Evolutionary conservation across 92 coral and sea anemone genomes (phyloP), one percentile per base, ranked within the genome.

Genomic region (Zoanthus gigantus): DNA sequence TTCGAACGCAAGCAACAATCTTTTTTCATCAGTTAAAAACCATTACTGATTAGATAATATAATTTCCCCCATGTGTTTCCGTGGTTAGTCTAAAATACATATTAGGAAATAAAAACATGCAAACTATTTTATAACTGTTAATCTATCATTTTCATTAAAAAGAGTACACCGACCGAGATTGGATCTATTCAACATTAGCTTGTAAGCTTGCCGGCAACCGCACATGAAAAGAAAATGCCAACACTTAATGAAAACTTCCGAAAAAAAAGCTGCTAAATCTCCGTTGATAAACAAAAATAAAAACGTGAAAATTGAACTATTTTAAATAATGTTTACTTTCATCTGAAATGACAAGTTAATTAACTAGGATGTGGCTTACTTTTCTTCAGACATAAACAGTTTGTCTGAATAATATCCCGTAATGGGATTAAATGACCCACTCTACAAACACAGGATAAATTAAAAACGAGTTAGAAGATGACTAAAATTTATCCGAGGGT

Each of bases 381-480:
- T 15, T 44, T 73, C 44, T 37, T 2, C 9, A 50, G 37, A 52
- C 65, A 77, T 54, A 18, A 54, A 53, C 66, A 47, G 47, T 15
- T 1, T 17, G 46, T 52, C 47, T 1, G 45, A 77, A 10, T 31
- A 2, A 57, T 63, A 80, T 60, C 85, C 53, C 58, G 58, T 44
- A 81, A 81, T 50, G 85, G 60, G 85, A 65, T 81, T 47, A 81
- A 46, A 66, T 23, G n/a, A 71, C n/a, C 61, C 9, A 15, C 72
- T 65, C 32, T 15, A 48, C n/a, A 81, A 81, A 81, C 45, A 66
- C 13, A 65, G 45, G 4, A 8, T 80, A 45, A 67, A 66, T 81
- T 60, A 81, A 81, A 66, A 45, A 81, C 18, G 29, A 18, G 29
- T 67, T 46, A 46, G 5, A 7, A 7, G 3, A 28, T 1, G 12